Base-by-base conservation (phyloP, 1,140 invertebrate genomes). In the Caenorhabditis brenneri region DNA sequence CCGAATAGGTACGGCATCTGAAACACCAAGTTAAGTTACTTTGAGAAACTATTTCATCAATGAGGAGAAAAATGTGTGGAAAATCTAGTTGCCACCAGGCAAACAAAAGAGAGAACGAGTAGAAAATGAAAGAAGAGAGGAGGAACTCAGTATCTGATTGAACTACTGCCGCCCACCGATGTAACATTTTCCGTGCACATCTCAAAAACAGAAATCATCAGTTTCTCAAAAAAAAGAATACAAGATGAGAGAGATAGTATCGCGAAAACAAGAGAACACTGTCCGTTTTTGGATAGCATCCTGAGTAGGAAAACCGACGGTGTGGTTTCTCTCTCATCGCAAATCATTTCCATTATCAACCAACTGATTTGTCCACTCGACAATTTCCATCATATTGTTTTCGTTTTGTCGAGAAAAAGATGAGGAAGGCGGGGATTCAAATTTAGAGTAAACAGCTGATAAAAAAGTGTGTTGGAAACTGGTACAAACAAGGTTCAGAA, bases 1-100 rank as follows among this genome's bases (percentile, higher is more conserved):
- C 84, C 84, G 33, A 74, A 33, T 19, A 83, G 69, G 16, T 83
- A 69, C 10, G 65, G 19, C 82, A 83, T 83, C 53, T 83, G 69
- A 29, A 83, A 83, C 48, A 83, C 74, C 42, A 16, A 4, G 42
- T 46, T 46, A 46, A 12, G 16, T 46, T 46, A 46, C 16, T 51
- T 51, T n/a, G 15, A 51, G 53, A 55, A 55, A 55, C 24, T 27
- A 29, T 0, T 55, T 9, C 24, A 51, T n/a, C 49, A 16, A 7
- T n/a, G n/a, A n/a, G n/a, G n/a, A 51, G 19, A 19, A 42, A 42
- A 42, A 42, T 42, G 39, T 42, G 39, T 6, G n/a, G 12, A 51
- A 51, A n/a, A 51, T 51, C 48, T 19, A 55, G 24, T 22, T 9
- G 2, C 29, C 15, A 19, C 29, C 1, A 65, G 19, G 31, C 29